Evolutionary conservation across 2,888 invertebrate genomes (phyloP).

Genomic region (Anthophora plumipes): DNA sequence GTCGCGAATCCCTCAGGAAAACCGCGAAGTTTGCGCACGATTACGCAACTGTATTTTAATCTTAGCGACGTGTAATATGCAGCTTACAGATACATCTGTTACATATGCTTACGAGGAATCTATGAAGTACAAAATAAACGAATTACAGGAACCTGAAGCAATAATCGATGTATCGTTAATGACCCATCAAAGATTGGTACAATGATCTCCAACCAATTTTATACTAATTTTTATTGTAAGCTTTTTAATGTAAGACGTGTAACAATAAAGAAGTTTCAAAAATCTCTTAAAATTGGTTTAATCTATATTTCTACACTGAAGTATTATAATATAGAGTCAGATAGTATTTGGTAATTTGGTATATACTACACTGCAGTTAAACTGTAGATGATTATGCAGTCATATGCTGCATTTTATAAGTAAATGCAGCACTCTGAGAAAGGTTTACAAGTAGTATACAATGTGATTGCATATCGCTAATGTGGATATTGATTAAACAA

Average conservation of each 20-base stretch:
- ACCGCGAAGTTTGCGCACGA: slow-evolving; percentile 94
- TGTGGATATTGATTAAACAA: slow-evolving; percentile 81
- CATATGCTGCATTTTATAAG: slow-evolving; percentile 42
- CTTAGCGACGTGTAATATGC: slow-evolving; percentile 93
- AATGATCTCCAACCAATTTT: slow-evolving; percentile 22
- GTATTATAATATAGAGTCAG: not conserved
- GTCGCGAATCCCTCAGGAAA: slow-evolving; percentile 87
- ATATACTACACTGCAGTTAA: slow-evolving; percentile 29
- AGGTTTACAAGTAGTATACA: slow-evolving; percentile 27
- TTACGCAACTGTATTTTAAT: slow-evolving; percentile 95
- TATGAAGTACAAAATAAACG: slow-evolving; percentile 90
- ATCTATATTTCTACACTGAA: not conserved
- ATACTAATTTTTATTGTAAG: slow-evolving; percentile 17
- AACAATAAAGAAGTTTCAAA: slow-evolving; percentile 29
- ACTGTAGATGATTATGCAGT: slow-evolving; percentile 21
- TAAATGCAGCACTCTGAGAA: slow-evolving; percentile 23
- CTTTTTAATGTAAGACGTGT: slow-evolving; percentile 1
- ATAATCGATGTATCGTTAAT: slow-evolving; percentile 93
- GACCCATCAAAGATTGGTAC: slow-evolving; percentile 89
- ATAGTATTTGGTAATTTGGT: not conserved
- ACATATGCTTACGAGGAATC: slow-evolving; percentile 96
- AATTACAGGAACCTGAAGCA: slow-evolving; percentile 93
- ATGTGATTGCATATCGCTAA: slow-evolving; percentile 39
- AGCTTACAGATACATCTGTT: slow-evolving; percentile 96
- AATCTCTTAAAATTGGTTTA: slow-evolving; percentile 10